Evolutionary conservation across 1,140 invertebrate genomes (phyloP), one percentile per base, ranked within the genome.

Genomic region (Chionoecetes opilio): DNA sequence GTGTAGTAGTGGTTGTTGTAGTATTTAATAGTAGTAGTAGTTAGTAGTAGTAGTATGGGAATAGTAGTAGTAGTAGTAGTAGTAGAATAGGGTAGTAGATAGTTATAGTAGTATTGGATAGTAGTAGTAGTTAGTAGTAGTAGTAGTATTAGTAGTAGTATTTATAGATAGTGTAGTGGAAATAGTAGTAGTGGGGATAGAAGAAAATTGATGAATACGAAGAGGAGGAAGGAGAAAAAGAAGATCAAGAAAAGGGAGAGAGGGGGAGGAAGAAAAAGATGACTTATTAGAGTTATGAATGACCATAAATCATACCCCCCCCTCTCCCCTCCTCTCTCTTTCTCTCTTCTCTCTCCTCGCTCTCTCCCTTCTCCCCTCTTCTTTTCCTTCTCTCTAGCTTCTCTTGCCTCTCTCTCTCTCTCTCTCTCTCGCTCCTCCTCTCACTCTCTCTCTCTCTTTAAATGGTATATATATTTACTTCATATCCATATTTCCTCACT

Each of bases 361-460:
- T 32, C 21, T 34, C 32, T 32, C 31, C 14, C 90, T 63, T 32
- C 21, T 53, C 8, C 46, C 11, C 3, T 41, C 3, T 6, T 53
- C 46, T 9, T 53, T 53, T 53, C 46, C n/a, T n/a, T 90, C 9
- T 38, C n/a, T n/a, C n/a, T n/a, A n/a, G n/a, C n/a, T n/a, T n/a
- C n/a, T n/a, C n/a, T n/a, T n/a, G n/a, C n/a, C n/a, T n/a, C n/a
- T n/a, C n/a, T n/a, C n/a, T n/a, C n/a, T n/a, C n/a, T n/a, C n/a
- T n/a, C n/a, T n/a, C n/a, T n/a, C n/a, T n/a, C n/a, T n/a, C n/a
- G n/a, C n/a, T n/a, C n/a, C n/a, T n/a, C n/a, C n/a, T n/a, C 6
- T 41, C 17, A 2, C 38, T 90, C 38, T 90, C 46, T 46, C 38
- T 90, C 88, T 41, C n/a, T 90, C 21, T n/a, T n/a, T n/a, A n/a